A percentile compares a stretch with the other conserved stretches of the same genome.
Evolutionary conservation across 30 jellyfish, hydroid and myxozoan species (phyloP).

Genomic region (Turritopsis dohrnii): DNA sequence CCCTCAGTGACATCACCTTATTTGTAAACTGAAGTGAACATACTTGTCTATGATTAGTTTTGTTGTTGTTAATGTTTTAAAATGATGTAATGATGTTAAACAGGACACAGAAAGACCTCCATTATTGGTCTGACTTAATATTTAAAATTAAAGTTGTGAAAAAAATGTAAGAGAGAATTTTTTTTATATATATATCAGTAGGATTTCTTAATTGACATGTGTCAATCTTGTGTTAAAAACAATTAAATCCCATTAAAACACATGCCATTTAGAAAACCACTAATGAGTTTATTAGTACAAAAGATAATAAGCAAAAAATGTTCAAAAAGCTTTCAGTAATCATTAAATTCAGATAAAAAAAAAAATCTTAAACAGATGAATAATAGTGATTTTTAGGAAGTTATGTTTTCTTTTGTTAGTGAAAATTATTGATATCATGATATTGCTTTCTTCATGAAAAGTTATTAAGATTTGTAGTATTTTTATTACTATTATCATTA

Average conservation of each 20-base stretch:
- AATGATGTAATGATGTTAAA: not conserved
- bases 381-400: not conserved
- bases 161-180: not conserved
- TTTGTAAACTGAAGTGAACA: too few species aligned
- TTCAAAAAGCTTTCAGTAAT: not conserved
- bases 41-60: too few species aligned
- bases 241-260: not conserved
- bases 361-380: not conserved
- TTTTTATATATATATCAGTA: not conserved
- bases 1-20: not conserved
- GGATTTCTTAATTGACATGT: not conserved
- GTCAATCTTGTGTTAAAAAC: not conserved
- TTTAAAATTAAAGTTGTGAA: too few species aligned
- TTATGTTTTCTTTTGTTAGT: not conserved
- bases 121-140: not conserved
- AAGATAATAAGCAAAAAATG: not conserved
- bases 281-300: not conserved
- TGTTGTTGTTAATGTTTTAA: not conserved
- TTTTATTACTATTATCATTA: too few species aligned
- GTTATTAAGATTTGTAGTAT: not conserved
- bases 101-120: not conserved
- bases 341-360: not conserved
- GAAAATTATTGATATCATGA: not conserved
- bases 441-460: not conserved
- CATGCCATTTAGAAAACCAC: not conserved